A percentile compares a stretch with the other conserved stretches of the same genome.
phyloP scores from a whole-genome alignment of 2,113 vertebrate species.

The Triplophysa tibetana region DNA sequence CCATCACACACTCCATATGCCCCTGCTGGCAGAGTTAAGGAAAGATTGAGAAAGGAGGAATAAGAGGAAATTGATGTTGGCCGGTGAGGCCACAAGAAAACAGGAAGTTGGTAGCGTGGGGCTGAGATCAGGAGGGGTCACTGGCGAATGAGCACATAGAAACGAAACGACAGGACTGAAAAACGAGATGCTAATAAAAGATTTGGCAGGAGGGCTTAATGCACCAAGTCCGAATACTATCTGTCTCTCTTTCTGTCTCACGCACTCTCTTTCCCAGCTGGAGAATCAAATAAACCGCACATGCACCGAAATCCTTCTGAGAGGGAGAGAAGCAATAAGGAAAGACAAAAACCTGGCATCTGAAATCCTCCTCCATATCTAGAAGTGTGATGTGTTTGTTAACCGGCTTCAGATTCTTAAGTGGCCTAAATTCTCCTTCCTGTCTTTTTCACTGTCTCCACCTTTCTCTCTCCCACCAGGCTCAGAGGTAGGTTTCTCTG shows the following conservation, averaged over 20 bases:
- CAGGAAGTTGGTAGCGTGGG: conserved; percentile 34
- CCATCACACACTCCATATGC: not conserved
- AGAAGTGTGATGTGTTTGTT: conserved; percentile 5
- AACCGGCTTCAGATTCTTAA: conserved; percentile 34
- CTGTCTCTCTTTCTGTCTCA: conserved; percentile 28
- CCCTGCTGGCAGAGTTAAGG: not conserved
- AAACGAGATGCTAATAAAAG: conserved; percentile 67
- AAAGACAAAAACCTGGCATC: conserved; percentile 21
- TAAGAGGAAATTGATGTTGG: conserved; percentile 12
- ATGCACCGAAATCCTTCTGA: conserved; percentile 1
- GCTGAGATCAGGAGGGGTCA: conserved; percentile 34
- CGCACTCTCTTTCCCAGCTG: conserved; percentile 25
- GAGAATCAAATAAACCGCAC: conserved; percentile 28
- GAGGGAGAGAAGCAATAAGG: not conserved
- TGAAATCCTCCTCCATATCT: conserved; percentile 17
- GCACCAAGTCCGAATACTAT: conserved; percentile 59
- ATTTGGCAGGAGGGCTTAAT: conserved; percentile 60
- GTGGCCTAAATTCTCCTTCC: conserved; percentile 28
- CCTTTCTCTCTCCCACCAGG: not conserved
- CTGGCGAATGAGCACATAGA: conserved; percentile 31
- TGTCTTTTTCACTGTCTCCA: conserved; percentile 3
- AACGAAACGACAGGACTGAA: conserved; percentile 50
- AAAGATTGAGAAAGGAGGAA: conserved; percentile 2
- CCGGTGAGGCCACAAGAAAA: conserved; percentile 29
- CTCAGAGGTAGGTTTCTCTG: conserved; percentile 29